Evolutionary conservation across 2,888 invertebrate species (phyloP).

Genomic region (Philaethria dido): DNA sequence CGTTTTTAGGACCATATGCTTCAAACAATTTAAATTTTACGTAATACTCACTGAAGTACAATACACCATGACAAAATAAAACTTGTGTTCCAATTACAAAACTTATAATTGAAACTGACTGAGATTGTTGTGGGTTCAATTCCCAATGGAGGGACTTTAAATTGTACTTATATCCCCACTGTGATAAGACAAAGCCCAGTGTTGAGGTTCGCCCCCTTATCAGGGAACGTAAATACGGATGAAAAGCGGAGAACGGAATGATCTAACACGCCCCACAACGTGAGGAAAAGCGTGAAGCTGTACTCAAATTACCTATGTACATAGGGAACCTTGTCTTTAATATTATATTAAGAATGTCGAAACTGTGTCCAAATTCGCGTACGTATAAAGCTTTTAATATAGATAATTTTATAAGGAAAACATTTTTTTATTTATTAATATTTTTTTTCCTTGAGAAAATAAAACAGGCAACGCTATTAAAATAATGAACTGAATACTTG

Average conservation of each 20-base stretch:
- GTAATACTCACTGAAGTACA: background rate
- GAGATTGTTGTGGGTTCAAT: background rate
- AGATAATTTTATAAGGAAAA: background rate
- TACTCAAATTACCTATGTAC: no score
- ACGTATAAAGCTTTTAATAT: background rate
- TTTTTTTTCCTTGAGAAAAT: background rate
- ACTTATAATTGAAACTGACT: no score
- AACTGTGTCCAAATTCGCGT: background rate
- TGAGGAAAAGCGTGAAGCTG: no score
- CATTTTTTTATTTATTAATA: background rate
- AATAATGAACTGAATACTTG: constrained; percentile 37
- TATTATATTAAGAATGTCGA: no score
- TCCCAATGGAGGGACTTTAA: no score
- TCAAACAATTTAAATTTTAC: background rate
- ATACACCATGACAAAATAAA: background rate
- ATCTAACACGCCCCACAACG: no score
- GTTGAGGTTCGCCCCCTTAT: no score
- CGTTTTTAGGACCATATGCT: background rate
- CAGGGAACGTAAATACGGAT: no score
- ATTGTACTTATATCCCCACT: no score
- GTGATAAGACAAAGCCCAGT: no score
- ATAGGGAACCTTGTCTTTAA: no score
- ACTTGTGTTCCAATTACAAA: background rate
- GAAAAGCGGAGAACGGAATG: no score
- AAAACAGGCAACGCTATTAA: constrained; percentile 32